These are phyloP conservation scores for Drosophila sulfurigaster DNA, from an alignment of 1,140 invertebrate genomes.

Conservation along the genomic window DNA sequence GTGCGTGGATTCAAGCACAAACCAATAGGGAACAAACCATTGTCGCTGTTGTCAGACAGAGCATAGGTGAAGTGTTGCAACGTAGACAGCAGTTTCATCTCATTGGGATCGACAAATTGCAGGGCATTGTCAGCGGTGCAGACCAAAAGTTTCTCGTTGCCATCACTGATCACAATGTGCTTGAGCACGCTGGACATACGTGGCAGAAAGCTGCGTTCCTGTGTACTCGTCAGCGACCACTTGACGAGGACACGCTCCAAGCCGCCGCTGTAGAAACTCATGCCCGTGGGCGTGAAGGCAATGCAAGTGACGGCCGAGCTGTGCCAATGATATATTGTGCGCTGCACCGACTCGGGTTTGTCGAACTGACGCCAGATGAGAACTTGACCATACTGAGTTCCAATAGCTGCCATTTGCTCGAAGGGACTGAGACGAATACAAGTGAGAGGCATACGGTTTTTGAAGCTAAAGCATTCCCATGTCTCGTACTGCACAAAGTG, in stretches of 20 bases:
- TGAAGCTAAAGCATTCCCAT: conserved; percentile 77
- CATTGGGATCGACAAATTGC: conserved; percentile 86
- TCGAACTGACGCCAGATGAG: conserved; percentile 88
- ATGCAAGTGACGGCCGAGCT: conserved; percentile 90
- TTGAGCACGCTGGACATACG: conserved; percentile 90
- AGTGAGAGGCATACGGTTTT: conserved; percentile 86
- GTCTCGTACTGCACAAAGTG: conserved; percentile 67
- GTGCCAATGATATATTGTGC: conserved; percentile 91
- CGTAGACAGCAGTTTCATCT: conserved; percentile 86
- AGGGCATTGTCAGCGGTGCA: conserved; percentile 92
- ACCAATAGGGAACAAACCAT: conserved; percentile 87
- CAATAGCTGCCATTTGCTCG: conserved; percentile 89
- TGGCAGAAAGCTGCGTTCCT: conserved; percentile 89
- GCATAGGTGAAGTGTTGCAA: conserved; percentile 90
- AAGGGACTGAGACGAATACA: conserved; percentile 90
- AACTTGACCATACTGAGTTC: conserved; percentile 89
- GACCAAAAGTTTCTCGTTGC: conserved; percentile 89
- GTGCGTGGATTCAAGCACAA: conserved; percentile 89
- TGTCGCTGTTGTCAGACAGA: conserved; percentile 83
- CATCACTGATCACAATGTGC: conserved; percentile 88
- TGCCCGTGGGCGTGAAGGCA: conserved; percentile 89
- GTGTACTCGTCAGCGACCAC: conserved; percentile 87
- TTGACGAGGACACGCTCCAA: conserved; percentile 92
- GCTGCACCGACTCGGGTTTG: conserved; percentile 8
- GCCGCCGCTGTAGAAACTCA: conserved; percentile 90